Evolutionary conservation across 2,888 invertebrate species (phyloP), one percentile per base, ranked within the genome.

Genomic region (Drosophila mulleri): DNA sequence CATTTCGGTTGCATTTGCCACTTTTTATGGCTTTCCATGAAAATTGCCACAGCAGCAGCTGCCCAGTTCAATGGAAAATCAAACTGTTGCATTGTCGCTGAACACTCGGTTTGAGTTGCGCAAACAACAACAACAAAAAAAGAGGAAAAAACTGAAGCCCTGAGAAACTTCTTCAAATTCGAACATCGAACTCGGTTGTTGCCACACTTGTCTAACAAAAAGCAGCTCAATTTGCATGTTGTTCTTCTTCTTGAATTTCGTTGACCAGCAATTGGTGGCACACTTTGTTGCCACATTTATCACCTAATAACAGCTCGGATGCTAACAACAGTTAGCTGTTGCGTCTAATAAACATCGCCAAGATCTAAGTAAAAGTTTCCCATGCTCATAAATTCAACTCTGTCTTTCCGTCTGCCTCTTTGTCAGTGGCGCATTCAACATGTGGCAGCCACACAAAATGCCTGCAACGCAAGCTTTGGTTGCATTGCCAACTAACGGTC

Each of bases 21-120:
- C 65, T 72, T 80, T 82, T 88, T 85, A 87, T 88, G 88, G 79
- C 85, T 87, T 84, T 84, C 81, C 85, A 83, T 83, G 88, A 83
- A 84, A 81, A 84, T 72, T 78, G 83, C 83, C 32, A 66, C 76
- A 82, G 68, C 54, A 66, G 70, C 54, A 66, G 71, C 29, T 44
- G 44, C 72, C 61, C 61, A 73, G 59, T 87, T 87, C 88, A 62
- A 79, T 82, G 81, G 82, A 84, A 84, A 83, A 76, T 79, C 79
- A 72, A 85, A 78, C 81, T 81, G 83, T 75, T 76, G 82, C 87
- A 50, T 72, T 86, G 80, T 78, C 71, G 68, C 58, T 69, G 58
- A 53, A 73, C 76, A 75, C 77, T 62, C 53, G 82, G 75, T 58
- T 62, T 67, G 66, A 67, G 45, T 80, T 80, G 54, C 54, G 47